phyloP scores from a whole-genome alignment of 2,113 vertebrate species.

The Uria aalge region DNA sequence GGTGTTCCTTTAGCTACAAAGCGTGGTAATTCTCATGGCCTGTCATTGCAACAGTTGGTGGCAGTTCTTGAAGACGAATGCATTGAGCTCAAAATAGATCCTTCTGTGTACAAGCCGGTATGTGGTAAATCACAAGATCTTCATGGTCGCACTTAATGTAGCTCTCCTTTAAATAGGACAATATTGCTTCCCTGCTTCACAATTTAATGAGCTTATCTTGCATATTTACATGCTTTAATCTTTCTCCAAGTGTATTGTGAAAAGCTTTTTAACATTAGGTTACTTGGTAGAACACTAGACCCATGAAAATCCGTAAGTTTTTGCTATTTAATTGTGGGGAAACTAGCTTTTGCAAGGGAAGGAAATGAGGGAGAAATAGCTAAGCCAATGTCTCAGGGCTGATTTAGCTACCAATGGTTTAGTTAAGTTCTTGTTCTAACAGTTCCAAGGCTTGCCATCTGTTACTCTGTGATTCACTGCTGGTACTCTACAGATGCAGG shows the following conservation, averaged over 20 bases:
- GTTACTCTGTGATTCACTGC: neutral
- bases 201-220: neutral
- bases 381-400: neutral
- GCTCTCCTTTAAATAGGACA: neutral
- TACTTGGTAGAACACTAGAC: neutral
- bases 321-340: neutral
- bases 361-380: neutral
- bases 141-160: slow-evolving; percentile 25
- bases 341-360: neutral
- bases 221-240: neutral
- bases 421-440: neutral
- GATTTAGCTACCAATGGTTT: neutral
- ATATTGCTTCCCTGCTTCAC: neutral
- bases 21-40: slow-evolving; percentile 38
- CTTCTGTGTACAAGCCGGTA: neutral
- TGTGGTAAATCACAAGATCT: slow-evolving; percentile 47
- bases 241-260: neutral
- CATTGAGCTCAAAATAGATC: slow-evolving; percentile 13
- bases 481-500: neutral
- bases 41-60: slow-evolving; percentile 36
- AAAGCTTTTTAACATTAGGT: neutral
- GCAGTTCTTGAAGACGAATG: neutral
- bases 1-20: slow-evolving; percentile 43
- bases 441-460: neutral
- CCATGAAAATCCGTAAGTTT: neutral